A percentile compares a stretch with the other conserved stretches of the same genome.
These are phyloP conservation scores for Clunio marinus DNA, from an alignment of 2,888 invertebrate species.

Conservation along the genomic window DNA sequence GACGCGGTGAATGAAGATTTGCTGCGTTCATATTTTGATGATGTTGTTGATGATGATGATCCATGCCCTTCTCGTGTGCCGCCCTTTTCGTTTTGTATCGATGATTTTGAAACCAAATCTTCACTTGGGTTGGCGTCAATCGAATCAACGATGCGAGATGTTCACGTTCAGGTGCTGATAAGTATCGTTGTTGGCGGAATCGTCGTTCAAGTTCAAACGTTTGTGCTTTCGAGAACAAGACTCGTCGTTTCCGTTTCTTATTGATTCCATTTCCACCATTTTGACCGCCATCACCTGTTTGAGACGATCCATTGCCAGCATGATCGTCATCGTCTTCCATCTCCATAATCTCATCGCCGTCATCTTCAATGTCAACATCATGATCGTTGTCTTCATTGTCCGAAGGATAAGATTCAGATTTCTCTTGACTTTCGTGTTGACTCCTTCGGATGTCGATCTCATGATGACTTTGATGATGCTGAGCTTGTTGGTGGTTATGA, in stretches of 20 bases:
- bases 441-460: neutral
- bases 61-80: slow-evolving; percentile 83
- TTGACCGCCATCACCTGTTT: slow-evolving; percentile 3
- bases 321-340: slow-evolving; percentile 24
- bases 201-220: slow-evolving; percentile 93
- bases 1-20: slow-evolving; percentile 68
- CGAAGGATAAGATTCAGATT: slow-evolving; percentile 32
- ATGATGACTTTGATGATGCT: slow-evolving; percentile 3
- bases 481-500: slow-evolving; percentile 19
- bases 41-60: slow-evolving; percentile 54
- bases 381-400: slow-evolving; percentile 21
- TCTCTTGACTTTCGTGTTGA: neutral
- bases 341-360: slow-evolving; percentile 8
- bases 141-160: slow-evolving; percentile 92
- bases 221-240: slow-evolving; percentile 95
- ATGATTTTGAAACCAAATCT: slow-evolving; percentile 99
- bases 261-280: neutral
- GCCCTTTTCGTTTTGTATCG: slow-evolving; percentile 99
- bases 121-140: slow-evolving; percentile 94
- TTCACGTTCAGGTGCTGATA: slow-evolving; percentile 96
- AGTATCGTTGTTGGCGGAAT: slow-evolving; percentile 92
- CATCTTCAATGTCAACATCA: slow-evolving; percentile 34
- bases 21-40: slow-evolving; percentile 43
- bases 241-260: slow-evolving; percentile 91
- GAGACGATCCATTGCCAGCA: neutral